These are phyloP conservation scores for Macaria liturata DNA, from an alignment of 2,888 invertebrate genomes.

Conservation along the genomic window DNA sequence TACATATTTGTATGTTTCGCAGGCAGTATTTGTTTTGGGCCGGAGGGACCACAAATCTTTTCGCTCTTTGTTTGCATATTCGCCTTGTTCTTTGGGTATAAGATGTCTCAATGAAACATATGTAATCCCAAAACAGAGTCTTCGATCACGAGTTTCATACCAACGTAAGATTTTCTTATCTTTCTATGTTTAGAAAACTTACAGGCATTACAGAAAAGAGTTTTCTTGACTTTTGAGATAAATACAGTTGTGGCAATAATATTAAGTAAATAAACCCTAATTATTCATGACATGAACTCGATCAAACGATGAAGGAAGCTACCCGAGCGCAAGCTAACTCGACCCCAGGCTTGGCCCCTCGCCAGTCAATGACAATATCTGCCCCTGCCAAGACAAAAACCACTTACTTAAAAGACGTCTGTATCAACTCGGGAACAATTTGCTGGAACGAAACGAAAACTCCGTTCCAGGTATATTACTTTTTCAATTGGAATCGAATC, in stretches of 20 bases:
- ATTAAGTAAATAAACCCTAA: too few species aligned
- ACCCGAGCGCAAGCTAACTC: slow-evolving; percentile 40
- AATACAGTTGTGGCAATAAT: too few species aligned
- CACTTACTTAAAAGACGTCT: slow-evolving; percentile 47
- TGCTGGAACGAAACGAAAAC: slow-evolving; percentile 37
- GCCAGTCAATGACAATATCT: slow-evolving; percentile 70
- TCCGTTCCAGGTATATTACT: slow-evolving; percentile 29
- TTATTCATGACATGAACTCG: too few species aligned
- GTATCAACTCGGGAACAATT: slow-evolving; percentile 46
- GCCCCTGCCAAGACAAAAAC: slow-evolving; percentile 61
- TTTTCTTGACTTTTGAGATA: too few species aligned
- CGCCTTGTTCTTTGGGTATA: slow-evolving; percentile 12
- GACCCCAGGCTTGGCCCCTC: slow-evolving; percentile 55
- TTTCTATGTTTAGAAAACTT: too few species aligned
- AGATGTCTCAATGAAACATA: slow-evolving; percentile 15
- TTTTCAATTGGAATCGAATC: slow-evolving; percentile 30
- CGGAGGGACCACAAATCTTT: slow-evolving; percentile 50
- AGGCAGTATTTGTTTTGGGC: slow-evolving; percentile 54
- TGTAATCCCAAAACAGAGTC: not conserved
- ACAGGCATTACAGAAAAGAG: too few species aligned
- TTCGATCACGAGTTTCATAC: not conserved
- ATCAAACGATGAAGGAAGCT: slow-evolving; percentile 34
- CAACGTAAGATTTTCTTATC: too few species aligned
- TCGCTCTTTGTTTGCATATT: slow-evolving; percentile 46
- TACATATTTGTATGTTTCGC: slow-evolving; percentile 41